Base-by-base conservation (phyloP, 2,113 vertebrate genomes). In the Synodontis membranacea region DNA sequence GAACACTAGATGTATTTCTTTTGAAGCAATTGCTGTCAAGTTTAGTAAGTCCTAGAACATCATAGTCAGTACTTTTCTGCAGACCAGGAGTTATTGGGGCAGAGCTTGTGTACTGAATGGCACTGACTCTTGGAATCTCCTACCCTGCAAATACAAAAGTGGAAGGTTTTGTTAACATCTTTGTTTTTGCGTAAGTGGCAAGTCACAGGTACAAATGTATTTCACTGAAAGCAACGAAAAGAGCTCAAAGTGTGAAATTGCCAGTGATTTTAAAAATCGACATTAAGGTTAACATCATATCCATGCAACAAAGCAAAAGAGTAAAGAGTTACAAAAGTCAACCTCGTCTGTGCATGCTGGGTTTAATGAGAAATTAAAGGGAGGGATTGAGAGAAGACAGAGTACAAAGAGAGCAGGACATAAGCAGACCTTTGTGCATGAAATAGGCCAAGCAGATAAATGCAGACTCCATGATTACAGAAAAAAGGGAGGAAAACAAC, bases 221-320 rank as follows among this genome's bases (percentile, higher is more conserved):
- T 21, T 78, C 8, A 34, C 75, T 52, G n/a, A 31, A 31, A 52
- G 75, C 46, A 31, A 52, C 15, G 9, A 78, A 52, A 34, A n/a
- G 14, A 52, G n/a, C n/a, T 50, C 46, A 52, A 52, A 52, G 75
- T 12, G 4, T 31, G 42, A 76, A 78, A 78, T 80, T 80, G 19
- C 7, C 44, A 19, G 28, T 76, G 74, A 76, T 50, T 76, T 50
- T n/a, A 15, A 31, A 50, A 76, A 25, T 14, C 8, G 10, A 80
- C 76, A 37, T 81, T 31, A 81, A 31, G 56, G 37, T 81, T n/a
- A 81, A 81, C 23, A 28, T 62, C n/a, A n/a, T 17, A 81, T 42
- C 44, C 56, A 42, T 81, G 37, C 52, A 62, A 62, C 56, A 62
- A 62, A 81, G 25, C 11, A 17, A 60, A 81, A 4, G 19, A 54